Conservation (phyloP, 1,140 invertebrate genomes). For the Aporrectodea caliginosa region DNA sequence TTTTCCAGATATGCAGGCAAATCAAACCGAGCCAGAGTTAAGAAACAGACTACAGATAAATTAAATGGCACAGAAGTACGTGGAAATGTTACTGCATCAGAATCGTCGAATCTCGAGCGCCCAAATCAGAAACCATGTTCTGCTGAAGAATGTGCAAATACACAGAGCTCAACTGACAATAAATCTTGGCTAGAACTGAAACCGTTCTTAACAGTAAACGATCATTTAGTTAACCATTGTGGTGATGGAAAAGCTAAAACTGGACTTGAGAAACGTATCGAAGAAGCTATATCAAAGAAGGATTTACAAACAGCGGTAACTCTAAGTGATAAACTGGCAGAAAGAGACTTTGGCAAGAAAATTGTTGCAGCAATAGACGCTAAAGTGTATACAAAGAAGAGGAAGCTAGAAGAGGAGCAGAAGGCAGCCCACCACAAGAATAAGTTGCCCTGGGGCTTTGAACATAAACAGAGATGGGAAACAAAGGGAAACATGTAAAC, state of each 20-base stretch:
- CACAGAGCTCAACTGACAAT: not conserved
- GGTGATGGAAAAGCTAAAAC: not conserved
- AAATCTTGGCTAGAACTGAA: not conserved
- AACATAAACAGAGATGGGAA: conserved; percentile 22
- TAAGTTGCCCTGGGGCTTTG: conserved; percentile 9
- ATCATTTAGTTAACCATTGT: not conserved
- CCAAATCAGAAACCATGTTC: too few species aligned
- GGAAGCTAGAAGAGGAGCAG: conserved; percentile 5
- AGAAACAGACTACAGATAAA: too few species aligned
- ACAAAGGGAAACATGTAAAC: conserved; percentile 23
- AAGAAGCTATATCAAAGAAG: not conserved
- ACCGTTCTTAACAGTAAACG: not conserved
- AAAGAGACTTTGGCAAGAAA: conserved; percentile 4
- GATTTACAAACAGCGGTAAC: not conserved
- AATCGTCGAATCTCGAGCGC: too few species aligned
- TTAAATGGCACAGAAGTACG: too few species aligned
- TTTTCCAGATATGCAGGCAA: not conserved
- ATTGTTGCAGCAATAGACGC: conserved; percentile 9
- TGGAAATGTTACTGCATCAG: too few species aligned
- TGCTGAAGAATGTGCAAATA: too few species aligned
- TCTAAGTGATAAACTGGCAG: conserved; percentile 10
- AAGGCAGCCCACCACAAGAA: conserved; percentile 6
- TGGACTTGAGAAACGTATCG: conserved; percentile 13
- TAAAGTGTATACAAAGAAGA: conserved; percentile 15
- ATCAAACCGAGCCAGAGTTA: too few species aligned